phyloP scores from a whole-genome alignment of 2,888 invertebrate genomes.

The Dryobota labecula region DNA sequence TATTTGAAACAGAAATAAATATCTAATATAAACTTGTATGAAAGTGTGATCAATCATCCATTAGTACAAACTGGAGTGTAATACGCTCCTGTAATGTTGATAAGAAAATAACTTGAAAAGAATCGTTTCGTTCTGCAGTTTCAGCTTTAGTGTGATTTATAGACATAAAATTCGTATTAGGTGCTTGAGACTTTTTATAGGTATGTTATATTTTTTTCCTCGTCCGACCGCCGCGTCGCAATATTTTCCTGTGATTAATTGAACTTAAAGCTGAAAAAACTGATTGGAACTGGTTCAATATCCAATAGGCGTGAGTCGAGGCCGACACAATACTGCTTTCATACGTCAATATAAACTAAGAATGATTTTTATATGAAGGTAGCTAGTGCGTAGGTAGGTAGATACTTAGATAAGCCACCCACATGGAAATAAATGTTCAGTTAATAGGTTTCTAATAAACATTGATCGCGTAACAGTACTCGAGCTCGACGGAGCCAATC shows the following conservation, averaged over 20 bases:
- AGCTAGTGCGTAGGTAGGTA: conserved; percentile 1
- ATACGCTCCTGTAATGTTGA: conserved; percentile 49
- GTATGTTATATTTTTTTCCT: conserved; percentile 57
- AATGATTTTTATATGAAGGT: conserved; percentile 53
- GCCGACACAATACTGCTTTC: conserved; percentile 48
- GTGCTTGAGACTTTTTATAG: conserved; percentile 53
- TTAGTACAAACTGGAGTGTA: conserved; percentile 57
- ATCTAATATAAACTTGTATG: conserved; percentile 53
- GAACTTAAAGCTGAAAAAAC: conserved; percentile 64
- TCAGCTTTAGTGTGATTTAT: conserved; percentile 61
- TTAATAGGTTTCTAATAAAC: conserved; percentile 80
- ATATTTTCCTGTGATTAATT: conserved; percentile 70
- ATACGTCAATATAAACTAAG: conserved; percentile 30
- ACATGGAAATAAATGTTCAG: conserved; percentile 70
- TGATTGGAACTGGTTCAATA: conserved; percentile 64
- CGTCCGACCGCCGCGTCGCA: conserved; percentile 46
- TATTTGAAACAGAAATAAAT: conserved; percentile 61
- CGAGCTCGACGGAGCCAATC: conserved; percentile 68
- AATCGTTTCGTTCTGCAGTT: conserved; percentile 57
- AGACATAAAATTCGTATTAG: conserved; percentile 60
- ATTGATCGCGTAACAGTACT: conserved; percentile 72
- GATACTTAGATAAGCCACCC: conserved; percentile 40
- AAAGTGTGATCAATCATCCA: conserved; percentile 62
- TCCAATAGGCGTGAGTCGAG: conserved; percentile 52
- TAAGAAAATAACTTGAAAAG: conserved; percentile 62